Conservation (phyloP, 2,797 vertebrate genomes). For the Poeciliopsis infans region DNA sequence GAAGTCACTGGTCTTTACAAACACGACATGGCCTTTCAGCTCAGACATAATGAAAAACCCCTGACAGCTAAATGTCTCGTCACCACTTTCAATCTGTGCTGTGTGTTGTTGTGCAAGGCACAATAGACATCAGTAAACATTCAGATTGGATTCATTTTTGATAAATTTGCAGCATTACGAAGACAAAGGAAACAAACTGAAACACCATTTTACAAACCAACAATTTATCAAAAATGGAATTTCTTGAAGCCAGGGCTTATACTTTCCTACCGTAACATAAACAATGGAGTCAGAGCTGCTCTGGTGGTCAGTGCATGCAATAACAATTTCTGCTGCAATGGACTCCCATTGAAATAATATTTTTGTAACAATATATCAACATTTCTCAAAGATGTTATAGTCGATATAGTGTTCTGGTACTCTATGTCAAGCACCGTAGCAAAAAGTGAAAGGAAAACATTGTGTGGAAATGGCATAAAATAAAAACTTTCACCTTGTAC, state of each 20-base stretch:
- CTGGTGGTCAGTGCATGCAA: background rate
- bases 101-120: background rate
- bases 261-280: background rate
- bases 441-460: background rate
- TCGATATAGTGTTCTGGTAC: background rate
- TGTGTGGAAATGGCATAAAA: background rate
- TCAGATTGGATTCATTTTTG: too few species aligned
- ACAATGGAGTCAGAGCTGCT: constrained; percentile 1
- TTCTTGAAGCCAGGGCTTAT: too few species aligned
- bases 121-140: background rate
- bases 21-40: background rate
- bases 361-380: background rate
- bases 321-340: background rate
- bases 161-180: too few species aligned
- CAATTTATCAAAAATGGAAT: too few species aligned
- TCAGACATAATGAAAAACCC: background rate
- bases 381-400: background rate
- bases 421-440: background rate
- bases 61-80: background rate
- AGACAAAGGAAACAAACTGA: too few species aligned
- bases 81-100: background rate
- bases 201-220: too few species aligned
- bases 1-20: background rate
- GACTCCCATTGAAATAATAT: background rate
- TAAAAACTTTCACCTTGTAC: background rate